Percentiles rank a stretch among this genome's conserved stretches.
Conservation (phyloP, 1,140 invertebrate genomes). For the Magallana gigas region DNA sequence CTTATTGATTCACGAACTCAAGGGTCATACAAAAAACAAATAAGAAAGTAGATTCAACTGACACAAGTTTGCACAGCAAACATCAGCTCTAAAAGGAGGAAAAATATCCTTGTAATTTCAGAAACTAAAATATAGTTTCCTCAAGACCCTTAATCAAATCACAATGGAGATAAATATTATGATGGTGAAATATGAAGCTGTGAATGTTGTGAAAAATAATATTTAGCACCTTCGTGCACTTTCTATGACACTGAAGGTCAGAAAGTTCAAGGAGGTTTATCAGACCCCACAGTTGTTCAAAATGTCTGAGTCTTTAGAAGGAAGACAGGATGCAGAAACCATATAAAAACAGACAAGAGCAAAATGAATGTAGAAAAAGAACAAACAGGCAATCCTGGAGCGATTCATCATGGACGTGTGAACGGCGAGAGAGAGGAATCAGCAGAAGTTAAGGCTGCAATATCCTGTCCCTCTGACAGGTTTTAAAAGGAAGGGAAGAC, state of each 20-base stretch:
- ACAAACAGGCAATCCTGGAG: constrained; percentile 17
- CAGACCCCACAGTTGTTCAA: neutral
- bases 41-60: neutral
- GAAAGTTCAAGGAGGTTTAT: neutral
- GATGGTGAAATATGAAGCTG: no score
- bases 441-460: neutral
- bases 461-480: constrained; percentile 9
- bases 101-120: neutral
- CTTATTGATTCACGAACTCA: neutral
- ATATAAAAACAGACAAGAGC: neutral
- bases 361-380: neutral
- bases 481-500: neutral
- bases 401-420: neutral
- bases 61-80: no score
- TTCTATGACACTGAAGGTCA: neutral
- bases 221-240: neutral
- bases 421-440: no score
- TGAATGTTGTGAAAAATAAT: no score
- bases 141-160: no score
- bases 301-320: neutral
- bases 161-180: no score
- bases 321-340: constrained; percentile 15
- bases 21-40: neutral
- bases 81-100: no score
- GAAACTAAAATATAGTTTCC: no score